Evolutionary conservation across 2,888 invertebrate species (phyloP).

Genomic region (Himalopsyche tibetana): DNA sequence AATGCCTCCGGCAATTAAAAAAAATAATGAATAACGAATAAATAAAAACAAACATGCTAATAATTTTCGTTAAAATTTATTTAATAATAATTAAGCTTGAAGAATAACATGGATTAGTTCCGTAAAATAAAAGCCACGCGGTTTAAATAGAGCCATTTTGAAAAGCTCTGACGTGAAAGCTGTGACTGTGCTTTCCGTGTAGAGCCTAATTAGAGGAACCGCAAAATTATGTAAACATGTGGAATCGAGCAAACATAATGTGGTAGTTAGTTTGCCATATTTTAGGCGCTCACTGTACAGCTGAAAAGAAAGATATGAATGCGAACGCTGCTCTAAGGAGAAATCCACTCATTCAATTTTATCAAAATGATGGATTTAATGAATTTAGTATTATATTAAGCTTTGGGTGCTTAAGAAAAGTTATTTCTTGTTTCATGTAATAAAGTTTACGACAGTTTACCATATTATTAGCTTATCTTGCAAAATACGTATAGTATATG

Average conservation of each 20-base stretch:
- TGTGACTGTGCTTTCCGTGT: not conserved
- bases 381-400: not conserved
- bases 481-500: too few relatives aligned
- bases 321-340: not conserved
- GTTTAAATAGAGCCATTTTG: constrained; percentile 6
- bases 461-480: too few relatives aligned
- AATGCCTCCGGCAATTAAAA: too few relatives aligned
- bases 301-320: not conserved
- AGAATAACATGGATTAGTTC: too few relatives aligned
- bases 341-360: not conserved
- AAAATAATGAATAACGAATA: too few relatives aligned
- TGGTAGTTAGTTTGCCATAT: not conserved
- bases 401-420: too few relatives aligned
- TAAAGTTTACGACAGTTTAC: too few relatives aligned
- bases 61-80: too few relatives aligned
- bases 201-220: constrained; percentile 26
- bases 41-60: too few relatives aligned
- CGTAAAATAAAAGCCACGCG: not conserved
- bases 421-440: too few relatives aligned
- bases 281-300: not conserved
- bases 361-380: not conserved
- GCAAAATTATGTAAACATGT: constrained; percentile 28
- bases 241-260: constrained; percentile 10
- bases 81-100: too few relatives aligned
- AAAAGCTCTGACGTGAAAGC: constrained; percentile 18